Percentiles rank a stretch among this genome's conserved stretches.
Evolutionary conservation across 2,797 vertebrate genomes (phyloP).

Genomic region (Pelodytes ibericus): DNA sequence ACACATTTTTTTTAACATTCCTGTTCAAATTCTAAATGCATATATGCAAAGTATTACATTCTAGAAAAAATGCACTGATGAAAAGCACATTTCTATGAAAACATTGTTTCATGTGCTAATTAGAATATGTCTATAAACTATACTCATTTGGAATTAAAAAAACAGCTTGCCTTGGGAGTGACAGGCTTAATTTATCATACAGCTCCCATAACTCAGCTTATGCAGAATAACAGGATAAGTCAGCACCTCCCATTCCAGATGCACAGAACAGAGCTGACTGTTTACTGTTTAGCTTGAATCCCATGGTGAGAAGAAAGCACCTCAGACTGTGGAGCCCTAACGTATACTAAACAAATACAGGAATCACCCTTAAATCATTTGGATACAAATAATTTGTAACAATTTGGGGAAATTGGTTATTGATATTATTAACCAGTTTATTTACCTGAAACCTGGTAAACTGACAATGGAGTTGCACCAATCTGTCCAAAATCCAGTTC

Average conservation of each 20-base stretch:
- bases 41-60: slow-evolving; percentile 52
- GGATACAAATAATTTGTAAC: too few relatives aligned
- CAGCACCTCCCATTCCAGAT: slow-evolving; percentile 54
- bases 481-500: too few relatives aligned
- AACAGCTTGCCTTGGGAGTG: slow-evolving; percentile 55
- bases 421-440: too few relatives aligned
- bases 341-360: too few relatives aligned
- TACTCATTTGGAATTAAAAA: slow-evolving; percentile 54
- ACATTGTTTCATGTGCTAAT: slow-evolving; percentile 58
- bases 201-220: slow-evolving; percentile 51
- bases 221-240: slow-evolving; percentile 49
- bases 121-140: slow-evolving; percentile 56
- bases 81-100: slow-evolving; percentile 56
- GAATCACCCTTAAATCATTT: too few relatives aligned
- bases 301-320: background rate
- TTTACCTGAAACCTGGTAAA: too few relatives aligned
- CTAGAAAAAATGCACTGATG: slow-evolving; percentile 45
- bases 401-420: too few relatives aligned
- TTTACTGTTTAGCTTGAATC: slow-evolving; percentile 7
- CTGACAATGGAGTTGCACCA: too few relatives aligned
- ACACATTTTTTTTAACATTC: slow-evolving; percentile 42
- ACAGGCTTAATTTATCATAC: slow-evolving; percentile 57
- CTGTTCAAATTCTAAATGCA: slow-evolving; percentile 48
- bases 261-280: slow-evolving; percentile 32
- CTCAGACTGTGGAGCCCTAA: background rate